Evolutionary conservation across 35 echinoderm and acorn worm genomes (phyloP), one percentile per base, ranked within the genome.

Genomic region (Heliocidaris erythrogramma): DNA sequence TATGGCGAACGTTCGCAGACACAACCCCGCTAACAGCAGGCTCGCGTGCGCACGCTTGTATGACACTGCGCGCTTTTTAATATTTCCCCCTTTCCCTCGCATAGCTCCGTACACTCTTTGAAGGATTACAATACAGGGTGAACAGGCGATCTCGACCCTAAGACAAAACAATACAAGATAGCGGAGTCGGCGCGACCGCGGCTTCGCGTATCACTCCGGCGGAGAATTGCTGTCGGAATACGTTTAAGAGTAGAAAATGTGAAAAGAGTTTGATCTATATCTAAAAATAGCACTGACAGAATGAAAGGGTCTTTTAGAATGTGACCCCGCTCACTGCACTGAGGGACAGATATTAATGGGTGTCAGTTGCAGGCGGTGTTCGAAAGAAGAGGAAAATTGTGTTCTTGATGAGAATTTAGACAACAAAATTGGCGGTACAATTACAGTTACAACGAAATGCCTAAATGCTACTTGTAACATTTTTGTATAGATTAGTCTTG

Each of bases 221-320:
- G 32, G 0, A 9, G 85, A 56, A 2, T 56, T 4, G 65, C 27
- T n/a, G 65, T 9, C 52, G 21, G 65, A 78, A n/a, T 78, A 78
- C 65, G 65, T 5, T n/a, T 78, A 78, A 78, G n/a, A 78, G 17
- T 24, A 78, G 21, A 78, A 78, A n/a, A 78, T 78, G 65, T 78
- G 65, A 60, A 60, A 18, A 5, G 59, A 60, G 59, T 60, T 42
- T 60, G 59, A 78, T 78, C 17, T 78, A 27, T n/a, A n/a, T 78
- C 21, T 78, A 78, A 78, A 78, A 78, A 78, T 78, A 78, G 2
- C 27, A n/a, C 0, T 78, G 65, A 69, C 65, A n/a, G 65, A 24
- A n/a, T 78, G 65, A 78, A 21, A n/a, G 31, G 18, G 87, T 89
- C 87, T 89, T n/a, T 89, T 89, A 89, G 87, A 35, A 89, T 89